Percentiles rank a stretch among this genome's conserved stretches.
Evolutionary conservation across 2,113 vertebrate genomes (phyloP).

Genomic region (Polypterus bichir): DNA sequence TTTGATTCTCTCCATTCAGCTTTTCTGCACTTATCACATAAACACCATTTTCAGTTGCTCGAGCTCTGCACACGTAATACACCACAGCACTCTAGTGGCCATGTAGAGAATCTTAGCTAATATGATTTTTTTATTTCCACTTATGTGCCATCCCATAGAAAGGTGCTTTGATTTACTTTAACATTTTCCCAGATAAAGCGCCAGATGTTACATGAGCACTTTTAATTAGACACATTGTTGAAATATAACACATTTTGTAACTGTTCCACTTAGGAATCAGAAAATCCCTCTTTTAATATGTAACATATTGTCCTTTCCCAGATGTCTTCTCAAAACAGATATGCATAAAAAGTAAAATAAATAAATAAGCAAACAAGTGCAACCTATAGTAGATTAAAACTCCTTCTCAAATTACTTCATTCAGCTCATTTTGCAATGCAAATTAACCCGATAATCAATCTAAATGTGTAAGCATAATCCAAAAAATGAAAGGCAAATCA

Average conservation of each 20-base stretch:
- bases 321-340: slow-evolving; percentile 15
- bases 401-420: slow-evolving; percentile 18
- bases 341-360: slow-evolving; percentile 12
- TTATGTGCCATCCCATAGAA: slow-evolving; percentile 3
- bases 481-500: slow-evolving; percentile 6
- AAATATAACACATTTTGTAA: slow-evolving; percentile 7
- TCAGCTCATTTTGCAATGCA: slow-evolving; percentile 9
- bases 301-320: slow-evolving; percentile 12
- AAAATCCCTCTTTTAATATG: slow-evolving; percentile 20
- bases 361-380: slow-evolving; percentile 25
- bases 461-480: slow-evolving; percentile 16
- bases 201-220: slow-evolving; percentile 29
- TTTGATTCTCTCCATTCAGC: no score
- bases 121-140: slow-evolving; percentile 11
- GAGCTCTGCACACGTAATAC: slow-evolving; percentile 31
- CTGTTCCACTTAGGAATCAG: slow-evolving; percentile 14
- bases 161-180: slow-evolving; percentile 16
- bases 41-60: no score
- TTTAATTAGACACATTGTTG: slow-evolving; percentile 35
- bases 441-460: slow-evolving; percentile 25
- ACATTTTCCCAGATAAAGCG: slow-evolving; percentile 22
- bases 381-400: slow-evolving; percentile 7
- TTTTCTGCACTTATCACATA: no score
- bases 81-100: slow-evolving; percentile 65
- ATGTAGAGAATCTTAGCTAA: slow-evolving; percentile 29